Base-by-base conservation (phyloP, 2,113 vertebrate genomes). In the Anarrhichthys ocellatus region DNA sequence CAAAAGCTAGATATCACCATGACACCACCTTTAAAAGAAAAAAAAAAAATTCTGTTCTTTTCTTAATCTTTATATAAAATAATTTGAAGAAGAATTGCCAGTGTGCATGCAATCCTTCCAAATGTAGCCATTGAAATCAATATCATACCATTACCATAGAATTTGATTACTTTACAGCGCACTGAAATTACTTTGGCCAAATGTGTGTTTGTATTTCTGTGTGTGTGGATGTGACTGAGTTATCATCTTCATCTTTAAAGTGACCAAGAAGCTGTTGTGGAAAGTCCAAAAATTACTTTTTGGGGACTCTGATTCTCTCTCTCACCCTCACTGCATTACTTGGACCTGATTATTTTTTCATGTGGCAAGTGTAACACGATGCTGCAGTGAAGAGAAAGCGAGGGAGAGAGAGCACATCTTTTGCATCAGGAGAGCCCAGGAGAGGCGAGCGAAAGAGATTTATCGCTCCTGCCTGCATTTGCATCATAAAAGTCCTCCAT, bases 271-370 rank as follows among this genome's bases (percentile, higher is more conserved):
- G 79, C 80, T 84, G 50, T 64, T 67, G 44, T 75, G 72, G 56
- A 89, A 89, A 89, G 85, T 89, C 89, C 87, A 72, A 82, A 64
- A 52, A 34, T 76, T 78, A 80, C 73, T 89, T 92, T 89, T 86
- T 65, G 67, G 85, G 80, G 83, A 80, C 72, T 72, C 54, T 69
- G 48, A 75, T 54, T 68, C 54, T 54, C 3, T 5, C 67, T 15
- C 42, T 17, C 46, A 24, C 68, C 24, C 69, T 64, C 74, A 65
- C 87, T 78, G 81, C 84, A 85, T 93, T 84, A 92, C 93, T 90
- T 72, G 77, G 90, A 92, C 93, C 91, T 72, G 77, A 91, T 93
- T 92, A 79, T 94, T 93, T 94, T 93, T 92, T 92, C 90, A 93
- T 87, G 84, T 91, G 82, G 85, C 36, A 81, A 92, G 89, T 87